Conservation (phyloP, 2,797 vertebrate species). For the Epinephelus coioides region DNA sequence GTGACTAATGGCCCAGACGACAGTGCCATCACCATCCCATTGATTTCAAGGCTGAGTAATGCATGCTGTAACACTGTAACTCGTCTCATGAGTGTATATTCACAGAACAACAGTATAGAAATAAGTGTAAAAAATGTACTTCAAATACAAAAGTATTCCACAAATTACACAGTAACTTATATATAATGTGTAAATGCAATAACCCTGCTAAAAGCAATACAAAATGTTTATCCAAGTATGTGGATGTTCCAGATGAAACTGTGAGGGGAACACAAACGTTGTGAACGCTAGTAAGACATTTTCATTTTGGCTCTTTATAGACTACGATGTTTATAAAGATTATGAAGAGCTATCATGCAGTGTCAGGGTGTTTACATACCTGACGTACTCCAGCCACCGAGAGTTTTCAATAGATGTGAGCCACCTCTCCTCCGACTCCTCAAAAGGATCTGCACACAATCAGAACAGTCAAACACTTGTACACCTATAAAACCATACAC, state of each 20-base stretch:
- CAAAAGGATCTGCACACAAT: slow-evolving; percentile 91
- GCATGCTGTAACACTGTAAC: too few species aligned
- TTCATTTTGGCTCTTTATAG: not conserved
- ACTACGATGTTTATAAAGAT: not conserved
- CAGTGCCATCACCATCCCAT: not conserved
- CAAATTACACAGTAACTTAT: not conserved
- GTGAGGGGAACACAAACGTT: not conserved
- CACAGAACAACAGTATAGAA: not conserved
- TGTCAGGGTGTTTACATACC: slow-evolving; percentile 83
- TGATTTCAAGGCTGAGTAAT: not conserved
- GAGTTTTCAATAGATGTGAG: slow-evolving; percentile 93
- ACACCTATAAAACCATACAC: slow-evolving; percentile 4
- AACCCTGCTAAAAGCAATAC: not conserved
- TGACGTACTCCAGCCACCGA: slow-evolving; percentile 94
- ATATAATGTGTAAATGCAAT: not conserved
- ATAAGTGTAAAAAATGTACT: too few species aligned
- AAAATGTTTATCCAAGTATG: not conserved
- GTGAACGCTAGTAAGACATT: not conserved
- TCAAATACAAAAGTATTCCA: not conserved
- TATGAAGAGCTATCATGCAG: not conserved
- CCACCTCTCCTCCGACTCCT: slow-evolving; percentile 97
- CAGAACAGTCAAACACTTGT: slow-evolving; percentile 36
- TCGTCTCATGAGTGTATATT: not conserved
- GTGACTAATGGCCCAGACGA: not conserved
- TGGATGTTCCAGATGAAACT: slow-evolving; percentile 3